Evolutionary conservation across 2,888 invertebrate genomes (phyloP).

Genomic region (Coenonympha arcania): DNA sequence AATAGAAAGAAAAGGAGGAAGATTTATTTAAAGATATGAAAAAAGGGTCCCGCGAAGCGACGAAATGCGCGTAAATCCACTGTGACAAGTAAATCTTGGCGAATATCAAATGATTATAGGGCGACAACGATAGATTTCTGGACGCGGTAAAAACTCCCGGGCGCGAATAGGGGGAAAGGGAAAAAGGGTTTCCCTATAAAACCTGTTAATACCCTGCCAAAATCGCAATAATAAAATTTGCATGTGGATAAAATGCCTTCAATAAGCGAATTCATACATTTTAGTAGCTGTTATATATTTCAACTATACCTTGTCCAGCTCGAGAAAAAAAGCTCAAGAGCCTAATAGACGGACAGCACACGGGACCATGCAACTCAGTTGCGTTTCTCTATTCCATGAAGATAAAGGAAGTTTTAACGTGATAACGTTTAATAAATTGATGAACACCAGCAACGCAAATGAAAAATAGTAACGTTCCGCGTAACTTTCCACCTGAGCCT

Average conservation of each 20-base stretch:
- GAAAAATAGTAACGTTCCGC: no score
- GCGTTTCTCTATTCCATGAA: no score
- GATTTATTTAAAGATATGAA: slow-evolving; percentile 4
- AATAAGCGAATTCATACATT: slow-evolving; percentile 31
- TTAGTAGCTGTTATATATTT: no score
- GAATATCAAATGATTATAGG: slow-evolving; percentile 27
- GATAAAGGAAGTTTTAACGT: no score
- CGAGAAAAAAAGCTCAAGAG: no score
- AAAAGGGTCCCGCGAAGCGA: slow-evolving; percentile 16
- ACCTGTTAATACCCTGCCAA: slow-evolving; percentile 29
- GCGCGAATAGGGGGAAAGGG: slow-evolving; percentile 19
- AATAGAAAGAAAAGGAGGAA: background rate
- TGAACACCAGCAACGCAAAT: no score
- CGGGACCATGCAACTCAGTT: no score
- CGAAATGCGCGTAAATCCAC: slow-evolving; percentile 27
- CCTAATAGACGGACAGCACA: no score
- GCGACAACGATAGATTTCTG: slow-evolving; percentile 23
- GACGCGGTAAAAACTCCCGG: slow-evolving; percentile 11
- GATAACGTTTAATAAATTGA: no score
- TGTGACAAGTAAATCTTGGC: slow-evolving; percentile 23
- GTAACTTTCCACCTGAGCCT: no score
- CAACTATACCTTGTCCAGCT: no score
- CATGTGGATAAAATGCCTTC: slow-evolving; percentile 31
- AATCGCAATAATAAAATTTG: slow-evolving; percentile 36
- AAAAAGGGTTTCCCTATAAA: slow-evolving; percentile 27